Percentiles rank a stretch among this genome's conserved stretches.
These are phyloP conservation scores for Temnothorax longispinosus DNA, from an alignment of 1,140 invertebrate species.

Conservation along the genomic window DNA sequence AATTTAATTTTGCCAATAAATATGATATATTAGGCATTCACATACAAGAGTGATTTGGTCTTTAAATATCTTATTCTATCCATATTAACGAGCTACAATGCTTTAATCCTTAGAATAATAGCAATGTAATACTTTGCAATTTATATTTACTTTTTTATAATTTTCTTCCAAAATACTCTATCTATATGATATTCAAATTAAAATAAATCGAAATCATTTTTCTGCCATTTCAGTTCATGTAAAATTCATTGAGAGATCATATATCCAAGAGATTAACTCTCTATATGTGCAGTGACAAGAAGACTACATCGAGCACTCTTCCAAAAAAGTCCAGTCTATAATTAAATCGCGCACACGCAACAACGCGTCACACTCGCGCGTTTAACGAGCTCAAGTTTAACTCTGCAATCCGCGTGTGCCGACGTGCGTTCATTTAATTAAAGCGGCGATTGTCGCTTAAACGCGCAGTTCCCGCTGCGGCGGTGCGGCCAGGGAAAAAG, in stretches of 20 bases:
- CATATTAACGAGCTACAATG: not conserved
- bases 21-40: not conserved
- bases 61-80: not conserved
- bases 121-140: not conserved
- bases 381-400: conserved; percentile 48
- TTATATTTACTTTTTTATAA: not conserved
- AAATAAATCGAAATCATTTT: not conserved
- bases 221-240: not conserved
- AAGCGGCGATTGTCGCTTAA: conserved; percentile 50
- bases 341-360: conserved; percentile 25
- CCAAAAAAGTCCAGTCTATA: not conserved
- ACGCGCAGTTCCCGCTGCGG: conserved; percentile 22
- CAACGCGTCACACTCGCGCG: conserved; percentile 18
- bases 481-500: not conserved
- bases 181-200: not conserved
- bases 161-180: no score
- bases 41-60: not conserved
- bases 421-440: conserved; percentile 45
- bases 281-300: not conserved
- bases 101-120: not conserved
- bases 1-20: not conserved
- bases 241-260: not conserved
- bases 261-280: not conserved
- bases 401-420: conserved; percentile 26
- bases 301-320: not conserved